These are phyloP conservation scores for Alviniconcha marisindica DNA, from an alignment of 1,140 invertebrate species.

Conservation along the genomic window DNA sequence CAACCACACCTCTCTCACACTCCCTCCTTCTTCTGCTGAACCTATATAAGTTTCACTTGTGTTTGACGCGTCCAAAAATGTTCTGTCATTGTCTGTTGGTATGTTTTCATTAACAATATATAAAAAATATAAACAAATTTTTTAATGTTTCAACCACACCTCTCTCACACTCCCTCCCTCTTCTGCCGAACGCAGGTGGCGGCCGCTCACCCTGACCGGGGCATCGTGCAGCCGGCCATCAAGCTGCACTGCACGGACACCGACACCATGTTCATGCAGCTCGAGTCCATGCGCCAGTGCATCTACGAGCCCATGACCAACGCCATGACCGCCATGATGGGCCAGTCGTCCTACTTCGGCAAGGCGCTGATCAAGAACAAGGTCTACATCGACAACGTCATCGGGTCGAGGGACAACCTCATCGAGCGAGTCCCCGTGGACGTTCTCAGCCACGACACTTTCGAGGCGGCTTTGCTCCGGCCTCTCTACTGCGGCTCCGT, in stretches of 20 bases:
- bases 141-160: too few relatives aligned
- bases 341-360: constrained; percentile 68
- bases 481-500: constrained; percentile 63
- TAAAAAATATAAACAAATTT: too few relatives aligned
- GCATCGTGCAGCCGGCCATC: constrained; percentile 71
- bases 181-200: constrained; percentile 50
- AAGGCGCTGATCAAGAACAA: constrained; percentile 69
- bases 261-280: constrained; percentile 70
- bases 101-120: too few relatives aligned
- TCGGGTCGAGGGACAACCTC: constrained; percentile 60
- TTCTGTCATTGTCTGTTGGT: too few relatives aligned
- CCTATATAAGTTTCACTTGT: too few relatives aligned
- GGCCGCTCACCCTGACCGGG: constrained; percentile 68
- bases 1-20: too few relatives aligned
- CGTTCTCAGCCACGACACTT: constrained; percentile 72
- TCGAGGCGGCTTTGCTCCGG: constrained; percentile 67
- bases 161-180: neutral
- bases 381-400: constrained; percentile 69
- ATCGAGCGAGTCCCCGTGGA: constrained; percentile 72
- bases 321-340: constrained; percentile 64
- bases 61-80: too few relatives aligned
- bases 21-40: too few relatives aligned
- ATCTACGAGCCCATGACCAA: constrained; percentile 71
- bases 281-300: constrained; percentile 64
- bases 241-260: constrained; percentile 59